Base-by-base conservation (phyloP, 2,888 invertebrate species). In the Erebia palarica region DNA sequence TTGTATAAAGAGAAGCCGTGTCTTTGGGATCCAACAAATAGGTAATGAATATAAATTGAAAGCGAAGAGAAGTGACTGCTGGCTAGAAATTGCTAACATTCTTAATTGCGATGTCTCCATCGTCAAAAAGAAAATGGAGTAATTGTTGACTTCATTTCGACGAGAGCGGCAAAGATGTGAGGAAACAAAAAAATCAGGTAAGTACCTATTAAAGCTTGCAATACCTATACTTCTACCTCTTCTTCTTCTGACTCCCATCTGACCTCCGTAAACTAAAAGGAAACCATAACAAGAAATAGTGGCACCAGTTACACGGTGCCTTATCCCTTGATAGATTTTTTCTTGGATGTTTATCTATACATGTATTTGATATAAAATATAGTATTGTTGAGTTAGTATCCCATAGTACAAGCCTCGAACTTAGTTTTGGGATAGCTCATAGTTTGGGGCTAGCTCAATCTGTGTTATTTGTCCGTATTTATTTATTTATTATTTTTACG, bases 201-300 rank as follows among this genome's bases (percentile, higher is more conserved):
- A 51, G 51, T 51, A 51, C 51, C 51, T 51, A 51, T 51, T 16
- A 51, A 51, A 51, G 51, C 51, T 51, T 51, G 51, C 51, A 51
- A 51, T 51, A 51, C 51, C 51, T 51, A 51, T 51, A 51, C 51
- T n/a, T 51, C 51, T 51, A 51, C 51, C 51, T 51, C 51, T 53
- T 53, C 53, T 53, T 53, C 53, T 53, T 53, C 53, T 53, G 53
- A 53, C 53, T 53, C 53, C 16, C 53, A 53, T 53, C 53, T 53
- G 53, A 53, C 53, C 53, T 53, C 53, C 53, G 53, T 53, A 53
- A 53, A 53, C 53, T 53, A 53, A 53, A 53, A 53, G 53, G 53
- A 53, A 53, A 53, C 53, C 53, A 53, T 53, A 53, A 53, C 53
- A 16, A 27, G 27, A 27, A 27, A 27, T 53, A 53, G 53, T 53